A percentile compares a stretch with the other conserved stretches of the same genome.
These are phyloP conservation scores for Chelon auratus DNA, from an alignment of 2,797 vertebrate species.

Conservation along the genomic window DNA sequence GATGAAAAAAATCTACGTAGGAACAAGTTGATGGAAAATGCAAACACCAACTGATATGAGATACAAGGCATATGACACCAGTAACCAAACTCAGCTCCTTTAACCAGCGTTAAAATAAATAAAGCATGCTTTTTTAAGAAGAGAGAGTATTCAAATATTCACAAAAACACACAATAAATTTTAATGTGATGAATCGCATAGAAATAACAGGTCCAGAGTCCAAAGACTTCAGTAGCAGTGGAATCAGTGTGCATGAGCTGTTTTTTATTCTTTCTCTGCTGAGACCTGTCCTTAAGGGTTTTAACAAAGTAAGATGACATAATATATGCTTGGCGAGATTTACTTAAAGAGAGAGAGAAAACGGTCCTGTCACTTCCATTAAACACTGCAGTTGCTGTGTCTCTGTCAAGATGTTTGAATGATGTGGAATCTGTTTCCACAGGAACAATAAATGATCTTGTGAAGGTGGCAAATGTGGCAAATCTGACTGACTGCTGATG, in stretches of 20 bases:
- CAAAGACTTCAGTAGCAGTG: not conserved
- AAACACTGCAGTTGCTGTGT: conserved; percentile 4
- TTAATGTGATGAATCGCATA: not conserved
- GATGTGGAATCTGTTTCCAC: conserved; percentile 23
- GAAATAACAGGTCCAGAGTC: too few relatives aligned
- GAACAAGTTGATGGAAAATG: not conserved
- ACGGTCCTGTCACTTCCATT: conserved; percentile 29
- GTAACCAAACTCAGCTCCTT: not conserved
- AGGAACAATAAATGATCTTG: conserved; percentile 6
- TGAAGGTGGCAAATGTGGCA: conserved; percentile 17
- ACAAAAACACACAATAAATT: not conserved
- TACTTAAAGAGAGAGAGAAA: conserved; percentile 11
- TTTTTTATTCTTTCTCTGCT: conserved; percentile 12
- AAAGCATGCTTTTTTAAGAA: too few relatives aligned
- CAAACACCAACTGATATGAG: not conserved
- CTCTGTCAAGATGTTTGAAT: conserved; percentile 11
- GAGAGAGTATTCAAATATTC: too few relatives aligned
- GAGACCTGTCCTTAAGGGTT: not conserved
- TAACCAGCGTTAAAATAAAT: too few relatives aligned
- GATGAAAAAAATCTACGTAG: not conserved
- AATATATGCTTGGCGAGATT: conserved; percentile 11
- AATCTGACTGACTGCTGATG: conserved; percentile 7
- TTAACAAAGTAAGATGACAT: conserved; percentile 3
- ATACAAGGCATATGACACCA: not conserved
- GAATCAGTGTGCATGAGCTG: not conserved